These are phyloP conservation scores for Phylloscopus collybita DNA, from an alignment of 2,797 vertebrate genomes.

Conservation along the genomic window DNA sequence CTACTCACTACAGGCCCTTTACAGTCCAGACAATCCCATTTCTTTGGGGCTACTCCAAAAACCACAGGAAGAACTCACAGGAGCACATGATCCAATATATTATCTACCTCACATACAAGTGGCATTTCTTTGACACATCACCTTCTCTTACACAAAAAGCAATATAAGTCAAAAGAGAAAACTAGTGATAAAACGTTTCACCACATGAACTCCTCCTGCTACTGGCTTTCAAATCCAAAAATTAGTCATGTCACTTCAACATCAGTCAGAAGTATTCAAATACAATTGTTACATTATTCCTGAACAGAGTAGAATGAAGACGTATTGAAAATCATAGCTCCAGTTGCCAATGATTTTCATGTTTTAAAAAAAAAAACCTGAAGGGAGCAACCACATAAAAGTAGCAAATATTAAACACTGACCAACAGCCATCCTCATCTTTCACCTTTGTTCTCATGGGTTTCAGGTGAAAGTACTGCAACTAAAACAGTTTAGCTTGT, in stretches of 20 bases:
- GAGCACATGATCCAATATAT: not conserved
- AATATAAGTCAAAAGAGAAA: not conserved
- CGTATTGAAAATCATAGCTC: not conserved
- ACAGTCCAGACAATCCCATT: not conserved
- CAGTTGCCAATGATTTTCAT: not conserved
- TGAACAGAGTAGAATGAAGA: not conserved
- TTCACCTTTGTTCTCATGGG: not conserved
- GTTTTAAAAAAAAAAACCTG: not conserved
- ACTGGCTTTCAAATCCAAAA: not conserved
- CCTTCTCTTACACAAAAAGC: not conserved
- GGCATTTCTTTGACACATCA: not conserved
- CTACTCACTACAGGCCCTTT: not conserved
- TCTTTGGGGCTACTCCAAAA: not conserved
- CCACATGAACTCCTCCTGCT: not conserved
- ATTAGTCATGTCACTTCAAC: not conserved
- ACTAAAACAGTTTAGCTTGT: not conserved
- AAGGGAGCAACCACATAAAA: not conserved
- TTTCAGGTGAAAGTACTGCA: not conserved
- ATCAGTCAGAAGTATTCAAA: not conserved
- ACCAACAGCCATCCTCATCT: not conserved
- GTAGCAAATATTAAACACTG: not conserved
- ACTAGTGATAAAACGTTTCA: not conserved
- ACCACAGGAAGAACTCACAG: rapidly evolving
- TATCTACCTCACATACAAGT: not conserved
- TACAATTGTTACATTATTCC: not conserved